Conservation (phyloP, 2,113 vertebrate genomes). For the Eulacestoma nigropectus region DNA sequence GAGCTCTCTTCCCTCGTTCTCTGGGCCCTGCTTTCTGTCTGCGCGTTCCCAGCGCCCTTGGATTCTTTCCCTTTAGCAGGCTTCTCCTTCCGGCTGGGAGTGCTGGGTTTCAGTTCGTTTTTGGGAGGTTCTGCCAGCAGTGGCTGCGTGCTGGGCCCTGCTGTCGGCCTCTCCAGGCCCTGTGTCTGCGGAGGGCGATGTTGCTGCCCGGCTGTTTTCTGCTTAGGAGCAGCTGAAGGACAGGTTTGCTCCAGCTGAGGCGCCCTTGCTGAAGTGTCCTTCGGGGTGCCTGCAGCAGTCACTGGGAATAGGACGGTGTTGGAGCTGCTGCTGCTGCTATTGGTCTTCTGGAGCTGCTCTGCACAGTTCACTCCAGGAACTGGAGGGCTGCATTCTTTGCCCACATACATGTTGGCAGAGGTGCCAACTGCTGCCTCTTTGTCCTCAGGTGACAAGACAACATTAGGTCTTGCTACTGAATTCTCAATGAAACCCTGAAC, state of each 20-base stretch:
- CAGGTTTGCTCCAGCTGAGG: constrained; percentile 1
- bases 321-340: background rate
- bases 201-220: constrained; percentile 21
- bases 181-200: background rate
- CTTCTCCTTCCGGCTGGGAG: constrained; percentile 56
- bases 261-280: constrained; percentile 24
- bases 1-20: constrained; percentile 75
- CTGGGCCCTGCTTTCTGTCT: constrained; percentile 56
- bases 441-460: constrained; percentile 69
- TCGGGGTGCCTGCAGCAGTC: background rate
- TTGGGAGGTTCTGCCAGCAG: constrained; percentile 15
- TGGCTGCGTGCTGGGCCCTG: background rate
- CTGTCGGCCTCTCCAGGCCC: background rate
- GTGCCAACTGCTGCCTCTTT: constrained; percentile 46
- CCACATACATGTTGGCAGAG: constrained; percentile 2
- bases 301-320: background rate
- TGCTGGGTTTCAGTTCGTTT: constrained; percentile 20
- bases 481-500: constrained; percentile 76
- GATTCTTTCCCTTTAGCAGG: constrained; percentile 54
- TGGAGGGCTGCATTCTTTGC: constrained; percentile 48
- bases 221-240: background rate
- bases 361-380: background rate
- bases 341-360: constrained; percentile 46
- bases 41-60: background rate
- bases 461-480: constrained; percentile 66